Conservation (phyloP, 2,888 invertebrate genomes). For the Cantharis nigra region DNA sequence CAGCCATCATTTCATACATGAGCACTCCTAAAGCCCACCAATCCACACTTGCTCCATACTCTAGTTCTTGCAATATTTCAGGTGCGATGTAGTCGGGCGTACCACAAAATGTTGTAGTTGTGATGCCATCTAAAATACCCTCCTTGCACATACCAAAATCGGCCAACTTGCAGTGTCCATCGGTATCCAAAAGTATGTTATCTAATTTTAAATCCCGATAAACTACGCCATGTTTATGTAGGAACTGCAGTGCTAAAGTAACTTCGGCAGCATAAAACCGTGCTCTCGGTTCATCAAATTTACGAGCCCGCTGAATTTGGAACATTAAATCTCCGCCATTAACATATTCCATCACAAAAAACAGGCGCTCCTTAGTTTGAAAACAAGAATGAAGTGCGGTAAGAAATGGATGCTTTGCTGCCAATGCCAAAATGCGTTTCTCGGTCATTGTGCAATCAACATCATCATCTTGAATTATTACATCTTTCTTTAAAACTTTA, state of each 20-base stretch:
- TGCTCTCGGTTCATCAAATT: conserved; percentile 95
- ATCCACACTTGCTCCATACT: conserved; percentile 88
- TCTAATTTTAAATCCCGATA: conserved; percentile 98
- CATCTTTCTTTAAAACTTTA: conserved; percentile 94
- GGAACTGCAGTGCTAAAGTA: conserved; percentile 94
- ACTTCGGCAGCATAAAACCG: conserved; percentile 99
- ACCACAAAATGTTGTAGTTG: conserved; percentile 98
- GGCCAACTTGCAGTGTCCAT: conserved; percentile 92
- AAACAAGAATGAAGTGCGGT: conserved; percentile 97
- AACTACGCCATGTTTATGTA: conserved; percentile 95
- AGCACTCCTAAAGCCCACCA: conserved; percentile 98
- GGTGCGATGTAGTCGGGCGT: conserved; percentile 99
- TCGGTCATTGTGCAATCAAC: conserved; percentile 99
- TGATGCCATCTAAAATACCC: conserved; percentile 82
- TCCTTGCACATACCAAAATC: conserved; percentile 97
- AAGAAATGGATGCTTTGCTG: conserved; percentile 97
- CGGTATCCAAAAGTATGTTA: conserved; percentile 95
- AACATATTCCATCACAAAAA: conserved; percentile 99
- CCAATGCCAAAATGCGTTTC: conserved; percentile 92
- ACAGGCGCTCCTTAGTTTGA: conserved; percentile 86
- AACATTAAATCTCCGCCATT: conserved; percentile 99
- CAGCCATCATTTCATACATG: conserved; percentile 99
- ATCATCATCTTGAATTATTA: conserved; percentile 98
- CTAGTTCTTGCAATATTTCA: conserved; percentile 62
- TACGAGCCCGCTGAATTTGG: conserved; percentile 97